phyloP scores from a whole-genome alignment of 2,113 vertebrate genomes.

The Dicentrarchus labrax region DNA sequence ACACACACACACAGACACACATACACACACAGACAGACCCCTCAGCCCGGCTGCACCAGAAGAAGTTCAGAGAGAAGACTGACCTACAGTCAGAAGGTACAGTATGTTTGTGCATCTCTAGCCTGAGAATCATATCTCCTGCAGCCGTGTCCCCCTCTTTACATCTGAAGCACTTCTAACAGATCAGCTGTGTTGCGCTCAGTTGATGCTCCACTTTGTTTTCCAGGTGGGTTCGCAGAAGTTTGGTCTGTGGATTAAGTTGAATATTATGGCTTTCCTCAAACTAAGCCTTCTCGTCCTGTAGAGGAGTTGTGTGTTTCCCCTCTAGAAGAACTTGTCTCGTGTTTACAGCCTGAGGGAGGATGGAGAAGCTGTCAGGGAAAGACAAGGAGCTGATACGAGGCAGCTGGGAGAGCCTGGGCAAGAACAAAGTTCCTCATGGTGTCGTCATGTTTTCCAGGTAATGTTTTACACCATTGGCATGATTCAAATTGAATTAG shows the following conservation, averaged over 20 bases:
- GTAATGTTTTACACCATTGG: slow-evolving; percentile 74
- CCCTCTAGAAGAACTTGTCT: slow-evolving; percentile 57
- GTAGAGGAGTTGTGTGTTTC: slow-evolving; percentile 62
- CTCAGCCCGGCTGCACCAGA: slow-evolving; percentile 59
- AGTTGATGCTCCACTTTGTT: slow-evolving; percentile 65
- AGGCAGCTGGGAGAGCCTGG: slow-evolving; percentile 92
- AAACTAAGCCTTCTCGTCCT: slow-evolving; percentile 59
- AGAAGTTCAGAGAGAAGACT: slow-evolving; percentile 79
- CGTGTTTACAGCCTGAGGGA: slow-evolving; percentile 52
- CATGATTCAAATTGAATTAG: neutral
- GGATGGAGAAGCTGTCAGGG: slow-evolving; percentile 84
- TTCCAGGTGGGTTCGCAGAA: slow-evolving; percentile 74
- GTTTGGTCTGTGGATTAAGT: slow-evolving; percentile 62
- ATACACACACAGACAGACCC: slow-evolving; percentile 60
- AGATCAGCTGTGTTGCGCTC: slow-evolving; percentile 37
- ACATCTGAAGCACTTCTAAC: slow-evolving; percentile 9
- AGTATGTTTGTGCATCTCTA: slow-evolving; percentile 67
- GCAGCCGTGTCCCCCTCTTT: slow-evolving; percentile 1
- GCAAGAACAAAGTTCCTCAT: slow-evolving; percentile 91
- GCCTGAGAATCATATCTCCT: slow-evolving; percentile 24
- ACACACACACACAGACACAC: slow-evolving; percentile 65
- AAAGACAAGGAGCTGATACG: slow-evolving; percentile 91
- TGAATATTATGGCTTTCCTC: slow-evolving; percentile 57
- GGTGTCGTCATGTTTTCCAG: slow-evolving; percentile 92
- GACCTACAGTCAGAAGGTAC: slow-evolving; percentile 73